Evolutionary conservation across 2,797 vertebrate genomes (phyloP), one percentile per base, ranked within the genome.

Genomic region (Malacoctenus gilli): DNA sequence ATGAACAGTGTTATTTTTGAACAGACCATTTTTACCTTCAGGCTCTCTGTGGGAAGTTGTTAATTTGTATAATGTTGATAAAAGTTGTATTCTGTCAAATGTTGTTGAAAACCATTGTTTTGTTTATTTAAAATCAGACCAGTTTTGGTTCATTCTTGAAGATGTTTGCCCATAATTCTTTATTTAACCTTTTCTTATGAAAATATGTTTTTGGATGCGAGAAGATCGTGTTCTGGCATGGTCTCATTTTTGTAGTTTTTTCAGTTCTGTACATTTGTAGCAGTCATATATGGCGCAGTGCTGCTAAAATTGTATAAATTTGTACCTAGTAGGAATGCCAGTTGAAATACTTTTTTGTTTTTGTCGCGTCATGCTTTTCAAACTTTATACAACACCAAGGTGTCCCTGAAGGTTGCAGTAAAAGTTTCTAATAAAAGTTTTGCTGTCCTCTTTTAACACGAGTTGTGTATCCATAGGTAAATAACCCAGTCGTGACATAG

Each of bases 1-100:
- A 72, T 31, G 41, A 79, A 57, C 85, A 83, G 85, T 87, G 73
- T 85, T 86, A 61, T 54, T 71, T 72, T 70, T 49, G 35, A 68
- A 72, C 8, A 15, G 31, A 74, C 16, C 2, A 16, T 72, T 79
- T 64, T 54, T 66, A 71, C 58, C 2, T 38, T 68, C 19, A 62
- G 13, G 47, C 55, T 75, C 36, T 70, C 30, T 66, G 22, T 71
- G 46, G 4, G 56, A 65, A 59, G 2, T 50, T 47, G 12, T 22
- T 56, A 19, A 51, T 48, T 11, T 32, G 30, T 10, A 32, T 11
- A 32, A 32, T 32, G 9, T 32, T 32, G 8, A 23, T 6, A 28
- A 28, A 28, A 32, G 4, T 32, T 8, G 8, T 32, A 11, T 32
- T 32, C 11, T 32, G 8, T 32, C 12, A 32, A 32, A 28, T 28